Evolutionary conservation across 2,888 invertebrate genomes (phyloP).

Genomic region (Epirrita christyi): DNA sequence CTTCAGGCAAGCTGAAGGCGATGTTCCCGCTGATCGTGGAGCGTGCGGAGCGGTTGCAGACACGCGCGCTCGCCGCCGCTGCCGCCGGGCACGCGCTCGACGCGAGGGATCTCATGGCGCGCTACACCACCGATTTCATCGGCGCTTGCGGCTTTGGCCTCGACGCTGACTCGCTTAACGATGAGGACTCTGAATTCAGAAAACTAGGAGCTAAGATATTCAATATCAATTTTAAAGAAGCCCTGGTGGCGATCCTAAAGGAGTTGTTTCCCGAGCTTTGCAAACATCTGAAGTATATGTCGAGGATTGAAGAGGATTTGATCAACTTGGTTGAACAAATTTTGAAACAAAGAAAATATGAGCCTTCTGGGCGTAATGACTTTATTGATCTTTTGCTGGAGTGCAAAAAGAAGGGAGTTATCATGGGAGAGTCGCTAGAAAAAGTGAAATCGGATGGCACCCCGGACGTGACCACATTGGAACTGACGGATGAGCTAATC

Average conservation of each 20-base stretch:
- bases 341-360: conserved; percentile 54
- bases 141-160: conserved; percentile 67
- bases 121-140: conserved; percentile 67
- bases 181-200: conserved; percentile 60
- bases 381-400: conserved; percentile 63
- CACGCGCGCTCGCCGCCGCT: conserved; percentile 47
- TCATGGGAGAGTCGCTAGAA: conserved; percentile 59
- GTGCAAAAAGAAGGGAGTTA: conserved; percentile 52
- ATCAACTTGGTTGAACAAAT: conserved; percentile 55
- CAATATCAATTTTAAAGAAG: conserved; percentile 38
- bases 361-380: conserved; percentile 58
- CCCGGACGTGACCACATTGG: conserved; percentile 46
- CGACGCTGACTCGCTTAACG: conserved; percentile 59
- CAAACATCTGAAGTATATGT: conserved; percentile 48
- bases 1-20: conserved; percentile 62
- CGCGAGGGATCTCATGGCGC: conserved; percentile 65
- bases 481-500: conserved; percentile 55
- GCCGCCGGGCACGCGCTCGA: conserved; percentile 46
- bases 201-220: conserved; percentile 59
- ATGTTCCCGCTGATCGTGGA: conserved; percentile 69
- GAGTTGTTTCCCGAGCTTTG: conserved; percentile 53
- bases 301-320: conserved; percentile 52
- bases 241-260: conserved; percentile 48
- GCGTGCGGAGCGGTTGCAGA: conserved; percentile 57
- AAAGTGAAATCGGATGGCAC: conserved; percentile 51